phyloP scores from a whole-genome alignment of 2,113 vertebrate genomes.

The Scortum barcoo region DNA sequence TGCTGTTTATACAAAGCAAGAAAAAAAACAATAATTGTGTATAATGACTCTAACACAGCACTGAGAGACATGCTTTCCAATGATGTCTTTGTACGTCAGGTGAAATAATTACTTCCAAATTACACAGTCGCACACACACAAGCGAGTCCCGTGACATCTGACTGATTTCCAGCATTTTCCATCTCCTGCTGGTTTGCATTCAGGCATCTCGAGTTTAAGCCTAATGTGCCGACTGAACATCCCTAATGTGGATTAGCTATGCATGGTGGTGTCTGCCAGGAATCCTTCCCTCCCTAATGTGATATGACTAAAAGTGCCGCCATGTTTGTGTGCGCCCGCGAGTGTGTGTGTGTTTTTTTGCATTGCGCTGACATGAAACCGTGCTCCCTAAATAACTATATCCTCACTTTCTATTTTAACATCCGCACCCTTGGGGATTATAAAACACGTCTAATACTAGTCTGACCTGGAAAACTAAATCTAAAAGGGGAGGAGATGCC shows the following conservation, averaged over 20 bases:
- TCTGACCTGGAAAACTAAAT: conserved; percentile 50
- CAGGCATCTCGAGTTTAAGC: conserved; percentile 50
- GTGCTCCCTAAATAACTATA: conserved; percentile 30
- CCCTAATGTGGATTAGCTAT: conserved; percentile 74
- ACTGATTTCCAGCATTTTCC: conserved; percentile 55
- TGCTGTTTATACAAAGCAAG: not conserved
- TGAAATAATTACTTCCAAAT: conserved; percentile 28
- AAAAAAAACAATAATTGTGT: conserved; percentile 2
- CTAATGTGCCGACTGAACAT: conserved; percentile 59
- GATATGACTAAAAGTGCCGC: conserved; percentile 53
- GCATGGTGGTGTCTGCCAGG: conserved; percentile 58
- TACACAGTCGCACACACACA: conserved; percentile 14
- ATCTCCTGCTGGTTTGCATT: conserved; percentile 54
- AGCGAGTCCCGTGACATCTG: conserved; percentile 40
- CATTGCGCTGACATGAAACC: conserved; percentile 24
- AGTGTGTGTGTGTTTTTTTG: conserved; percentile 19
- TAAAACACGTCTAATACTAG: not conserved
- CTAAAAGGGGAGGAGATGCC: conserved; percentile 6
- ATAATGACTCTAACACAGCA: conserved; percentile 16
- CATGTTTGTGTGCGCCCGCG: conserved; percentile 28
- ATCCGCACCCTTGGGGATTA: conserved; percentile 8
- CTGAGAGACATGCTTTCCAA: not conserved
- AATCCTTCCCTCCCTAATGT: conserved; percentile 50
- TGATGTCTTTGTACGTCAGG: conserved; percentile 24
- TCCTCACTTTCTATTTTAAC: conserved; percentile 38